Conservation (phyloP, 2,888 invertebrate species). For the Hirtodrosophila alboralis region DNA sequence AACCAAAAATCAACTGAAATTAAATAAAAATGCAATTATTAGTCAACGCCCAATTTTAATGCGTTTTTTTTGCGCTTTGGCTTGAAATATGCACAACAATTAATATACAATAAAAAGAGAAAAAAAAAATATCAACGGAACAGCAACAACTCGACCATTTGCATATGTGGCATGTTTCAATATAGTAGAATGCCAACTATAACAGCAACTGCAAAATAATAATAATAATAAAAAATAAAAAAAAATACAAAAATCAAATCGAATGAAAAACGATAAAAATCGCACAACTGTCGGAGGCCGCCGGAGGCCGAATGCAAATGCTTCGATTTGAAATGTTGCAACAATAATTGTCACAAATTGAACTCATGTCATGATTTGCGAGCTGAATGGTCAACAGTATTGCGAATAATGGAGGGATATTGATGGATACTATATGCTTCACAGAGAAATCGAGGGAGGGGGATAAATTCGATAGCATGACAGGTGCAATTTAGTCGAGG, state of each 20-base stretch:
- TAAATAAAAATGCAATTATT: slow-evolving; percentile 58
- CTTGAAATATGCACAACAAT: slow-evolving; percentile 68
- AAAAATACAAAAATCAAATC: slow-evolving; percentile 52
- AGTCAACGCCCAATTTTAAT: slow-evolving; percentile 68
- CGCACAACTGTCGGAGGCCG: slow-evolving; percentile 59
- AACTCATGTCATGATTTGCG: slow-evolving; percentile 82
- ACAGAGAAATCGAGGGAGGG: slow-evolving; percentile 1
- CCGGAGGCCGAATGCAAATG: slow-evolving; percentile 61
- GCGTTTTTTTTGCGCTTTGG: slow-evolving; percentile 13
- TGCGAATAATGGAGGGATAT: slow-evolving; percentile 14
- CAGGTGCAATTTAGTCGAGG: slow-evolving; percentile 75
- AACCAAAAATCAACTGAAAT: slow-evolving; percentile 41
- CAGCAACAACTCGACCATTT: slow-evolving; percentile 34
- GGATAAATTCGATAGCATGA: slow-evolving; percentile 57
- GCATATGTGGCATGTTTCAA: slow-evolving; percentile 48
- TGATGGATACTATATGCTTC: slow-evolving; percentile 10
- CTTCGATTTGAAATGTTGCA: slow-evolving; percentile 79
- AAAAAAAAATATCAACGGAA: slow-evolving; percentile 8
- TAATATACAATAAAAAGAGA: slow-evolving; percentile 57
- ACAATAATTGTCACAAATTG: slow-evolving; percentile 83
- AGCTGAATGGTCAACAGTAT: slow-evolving; percentile 27
- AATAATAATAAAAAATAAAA: too few relatives aligned
- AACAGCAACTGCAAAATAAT: slow-evolving; percentile 32
- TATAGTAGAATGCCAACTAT: slow-evolving; percentile 16
- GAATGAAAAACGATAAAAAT: slow-evolving; percentile 60